phyloP scores from a whole-genome alignment of 2,113 vertebrate species.

The Arothron firmamentum region DNA sequence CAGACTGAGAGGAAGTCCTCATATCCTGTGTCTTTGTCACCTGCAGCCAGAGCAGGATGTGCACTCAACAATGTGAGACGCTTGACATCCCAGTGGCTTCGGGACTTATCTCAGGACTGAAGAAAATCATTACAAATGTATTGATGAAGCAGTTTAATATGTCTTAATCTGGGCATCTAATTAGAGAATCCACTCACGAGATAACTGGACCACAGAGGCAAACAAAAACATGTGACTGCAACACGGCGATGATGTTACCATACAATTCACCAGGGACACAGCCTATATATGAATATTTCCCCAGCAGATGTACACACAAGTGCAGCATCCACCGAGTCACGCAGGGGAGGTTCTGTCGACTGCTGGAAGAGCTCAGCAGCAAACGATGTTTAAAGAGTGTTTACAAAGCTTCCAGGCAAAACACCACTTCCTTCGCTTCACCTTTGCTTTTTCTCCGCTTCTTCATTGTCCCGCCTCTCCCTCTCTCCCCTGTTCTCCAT shows the following conservation, averaged over 20 bases:
- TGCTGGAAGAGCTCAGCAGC: slow-evolving; percentile 43
- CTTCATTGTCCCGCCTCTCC: not conserved
- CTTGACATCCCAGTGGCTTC: too few relatives aligned
- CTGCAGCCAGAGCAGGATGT: too few relatives aligned
- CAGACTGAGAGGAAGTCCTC: too few relatives aligned
- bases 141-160: not conserved
- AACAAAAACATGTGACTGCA: slow-evolving; percentile 19
- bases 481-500: not conserved
- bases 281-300: slow-evolving; percentile 26
- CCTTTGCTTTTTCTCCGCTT: not conserved
- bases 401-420: slow-evolving; percentile 47
- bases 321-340: slow-evolving; percentile 5
- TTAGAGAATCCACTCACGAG: not conserved
- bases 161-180: not conserved
- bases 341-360: slow-evolving; percentile 13
- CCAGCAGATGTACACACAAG: slow-evolving; percentile 1
- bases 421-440: slow-evolving; percentile 10
- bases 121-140: not conserved
- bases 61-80: too few relatives aligned
- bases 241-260: slow-evolving; percentile 1
- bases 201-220: not conserved
- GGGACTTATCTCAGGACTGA: too few relatives aligned
- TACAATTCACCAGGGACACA: slow-evolving; percentile 21
- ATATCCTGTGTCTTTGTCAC: too few relatives aligned
- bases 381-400: slow-evolving; percentile 37